A percentile compares a stretch with the other conserved stretches of the same genome.
These are phyloP conservation scores for Eciton burchellii DNA, from an alignment of 1,140 invertebrate genomes.

Conservation along the genomic window DNA sequence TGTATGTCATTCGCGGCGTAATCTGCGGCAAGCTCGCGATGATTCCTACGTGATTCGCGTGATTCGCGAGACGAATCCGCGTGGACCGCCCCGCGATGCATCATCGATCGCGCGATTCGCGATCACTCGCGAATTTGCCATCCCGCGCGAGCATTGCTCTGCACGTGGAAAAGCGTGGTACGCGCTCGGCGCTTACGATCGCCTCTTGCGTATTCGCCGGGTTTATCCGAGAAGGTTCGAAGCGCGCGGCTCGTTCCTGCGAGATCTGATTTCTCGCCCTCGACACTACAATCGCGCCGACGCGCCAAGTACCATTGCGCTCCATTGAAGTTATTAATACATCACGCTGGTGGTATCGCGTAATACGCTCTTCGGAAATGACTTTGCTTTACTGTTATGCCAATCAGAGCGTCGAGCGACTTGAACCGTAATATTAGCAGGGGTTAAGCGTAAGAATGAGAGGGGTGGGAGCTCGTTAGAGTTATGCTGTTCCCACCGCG, in stretches of 20 bases:
- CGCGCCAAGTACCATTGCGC: no score
- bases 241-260: no score
- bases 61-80: slow-evolving; percentile 10
- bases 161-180: neutral
- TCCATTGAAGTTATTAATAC: no score
- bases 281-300: no score
- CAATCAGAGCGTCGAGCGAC: slow-evolving; percentile 52
- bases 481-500: slow-evolving; percentile 25
- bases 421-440: slow-evolving; percentile 50
- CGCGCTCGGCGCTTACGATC: no score
- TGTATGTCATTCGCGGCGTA: slow-evolving; percentile 49
- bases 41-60: slow-evolving; percentile 41
- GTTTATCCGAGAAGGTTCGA: no score
- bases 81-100: slow-evolving; percentile 8
- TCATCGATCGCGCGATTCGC: slow-evolving; percentile 12
- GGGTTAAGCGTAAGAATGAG: slow-evolving; percentile 42
- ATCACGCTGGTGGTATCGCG: no score
- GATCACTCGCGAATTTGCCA: neutral
- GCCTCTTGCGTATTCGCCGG: no score
- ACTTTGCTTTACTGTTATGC: slow-evolving; percentile 56
- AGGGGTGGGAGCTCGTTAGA: slow-evolving; percentile 35
- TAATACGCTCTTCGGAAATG: slow-evolving; percentile 18
- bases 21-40: slow-evolving; percentile 14
- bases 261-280: no score
- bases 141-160: neutral